Evolutionary conservation across 92 coral and sea anemone species (phyloP).

Genomic region (Zoanthus solanderi): DNA sequence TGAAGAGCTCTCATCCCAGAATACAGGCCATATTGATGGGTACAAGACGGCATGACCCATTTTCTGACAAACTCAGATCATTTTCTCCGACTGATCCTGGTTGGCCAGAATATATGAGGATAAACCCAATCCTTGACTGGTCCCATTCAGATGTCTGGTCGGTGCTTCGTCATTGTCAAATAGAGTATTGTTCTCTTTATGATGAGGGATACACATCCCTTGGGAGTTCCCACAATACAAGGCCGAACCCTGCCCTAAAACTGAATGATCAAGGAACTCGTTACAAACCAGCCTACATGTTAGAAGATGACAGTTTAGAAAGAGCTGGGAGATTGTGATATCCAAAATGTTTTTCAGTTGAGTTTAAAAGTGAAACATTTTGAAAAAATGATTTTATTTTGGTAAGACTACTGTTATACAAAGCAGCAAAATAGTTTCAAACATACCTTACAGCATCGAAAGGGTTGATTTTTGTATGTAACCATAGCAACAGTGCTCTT

Average conservation of each 20-base stretch:
- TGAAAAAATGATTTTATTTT: too few relatives aligned
- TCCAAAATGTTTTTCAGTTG: too few relatives aligned
- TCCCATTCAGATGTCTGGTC: constrained; percentile 93
- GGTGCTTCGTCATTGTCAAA: constrained; percentile 78
- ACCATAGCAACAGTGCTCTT: too few relatives aligned
- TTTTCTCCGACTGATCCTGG: constrained; percentile 96
- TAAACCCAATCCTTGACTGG: constrained; percentile 98
- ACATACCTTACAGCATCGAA: too few relatives aligned
- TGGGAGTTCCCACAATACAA: constrained; percentile 88
- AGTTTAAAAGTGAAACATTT: too few relatives aligned
- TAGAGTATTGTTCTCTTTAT: constrained; percentile 88
- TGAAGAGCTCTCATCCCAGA: constrained; percentile 80
- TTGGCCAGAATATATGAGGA: constrained; percentile 96
- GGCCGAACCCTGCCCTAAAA: constrained; percentile 86
- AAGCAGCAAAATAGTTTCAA: too few relatives aligned
- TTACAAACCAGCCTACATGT: constrained; percentile 95
- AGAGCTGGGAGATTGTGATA: constrained; percentile 87
- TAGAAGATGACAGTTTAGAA: constrained; percentile 88
- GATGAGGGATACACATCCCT: constrained; percentile 95
- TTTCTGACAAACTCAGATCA: constrained; percentile 80
- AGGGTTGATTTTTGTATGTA: too few relatives aligned
- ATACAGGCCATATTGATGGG: constrained; percentile 92
- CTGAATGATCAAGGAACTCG: constrained; percentile 61
- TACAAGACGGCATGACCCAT: constrained; percentile 96
- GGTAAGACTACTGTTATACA: too few relatives aligned